Percentiles rank a stretch among this genome's conserved stretches.
These are phyloP conservation scores for Lapara coniferarum DNA, from an alignment of 2,888 invertebrate genomes.

Conservation along the genomic window DNA sequence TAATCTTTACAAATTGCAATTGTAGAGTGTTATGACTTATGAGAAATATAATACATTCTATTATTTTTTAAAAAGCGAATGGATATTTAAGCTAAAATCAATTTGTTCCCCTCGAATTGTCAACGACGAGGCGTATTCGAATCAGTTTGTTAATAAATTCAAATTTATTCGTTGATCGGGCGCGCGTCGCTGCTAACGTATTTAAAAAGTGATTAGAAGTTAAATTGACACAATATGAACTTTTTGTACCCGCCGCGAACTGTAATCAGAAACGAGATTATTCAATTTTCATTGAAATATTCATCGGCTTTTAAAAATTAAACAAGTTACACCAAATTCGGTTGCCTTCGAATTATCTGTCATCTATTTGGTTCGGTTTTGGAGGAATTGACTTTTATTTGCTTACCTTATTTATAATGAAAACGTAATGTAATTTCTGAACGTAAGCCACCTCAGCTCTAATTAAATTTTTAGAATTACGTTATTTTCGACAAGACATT, in stretches of 20 bases:
- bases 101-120: conserved; percentile 76
- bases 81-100: conserved; percentile 54
- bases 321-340: conserved; percentile 3
- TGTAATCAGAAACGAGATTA: conserved; percentile 76
- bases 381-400: too few relatives aligned
- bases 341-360: neutral
- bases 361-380: neutral
- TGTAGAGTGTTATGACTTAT: neutral
- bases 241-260: conserved; percentile 70
- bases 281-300: conserved; percentile 63
- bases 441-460: neutral
- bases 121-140: conserved; percentile 63
- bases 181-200: conserved; percentile 74
- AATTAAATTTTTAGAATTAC: neutral
- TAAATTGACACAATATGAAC: conserved; percentile 83
- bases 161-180: conserved; percentile 82
- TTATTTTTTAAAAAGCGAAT: conserved; percentile 22
- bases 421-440: neutral
- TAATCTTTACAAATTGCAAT: neutral
- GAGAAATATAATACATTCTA: conserved; percentile 7
- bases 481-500: conserved; percentile 27
- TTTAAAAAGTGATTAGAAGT: conserved; percentile 84
- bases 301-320: conserved; percentile 13
- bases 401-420: neutral
- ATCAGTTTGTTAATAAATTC: conserved; percentile 79